Conservation (phyloP, 1,140 invertebrate genomes). For the Zaprionus nigranus region DNA sequence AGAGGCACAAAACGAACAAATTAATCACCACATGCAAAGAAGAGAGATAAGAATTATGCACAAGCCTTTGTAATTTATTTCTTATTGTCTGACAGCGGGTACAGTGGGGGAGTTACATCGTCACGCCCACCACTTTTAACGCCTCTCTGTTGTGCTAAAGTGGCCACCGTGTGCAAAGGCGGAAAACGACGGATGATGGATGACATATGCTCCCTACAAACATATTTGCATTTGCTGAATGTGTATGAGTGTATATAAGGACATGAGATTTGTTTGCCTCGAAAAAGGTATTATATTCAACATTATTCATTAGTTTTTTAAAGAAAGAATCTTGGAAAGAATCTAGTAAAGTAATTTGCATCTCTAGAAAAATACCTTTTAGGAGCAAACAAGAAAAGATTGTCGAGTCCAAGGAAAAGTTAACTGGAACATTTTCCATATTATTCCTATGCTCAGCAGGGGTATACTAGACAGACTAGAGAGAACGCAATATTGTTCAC, state of each 20-base stretch:
- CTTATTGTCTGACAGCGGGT: conserved; percentile 50
- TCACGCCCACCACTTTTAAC: conserved; percentile 32
- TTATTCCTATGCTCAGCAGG: no score
- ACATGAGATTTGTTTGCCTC: not conserved
- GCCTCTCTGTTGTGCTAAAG: conserved; percentile 46
- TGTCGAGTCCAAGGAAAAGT: no score
- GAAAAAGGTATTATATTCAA: not conserved
- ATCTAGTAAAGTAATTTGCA: not conserved
- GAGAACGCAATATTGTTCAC: no score
- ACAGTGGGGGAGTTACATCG: conserved; percentile 10
- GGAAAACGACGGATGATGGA: conserved; percentile 16
- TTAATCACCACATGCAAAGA: conserved; percentile 49
- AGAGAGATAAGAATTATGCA: conserved; percentile 72
- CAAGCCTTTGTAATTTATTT: conserved; percentile 78
- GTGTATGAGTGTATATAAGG: no score
- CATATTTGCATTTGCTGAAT: conserved; percentile 1
- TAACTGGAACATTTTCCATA: no score
- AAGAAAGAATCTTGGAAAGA: not conserved
- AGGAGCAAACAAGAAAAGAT: no score
- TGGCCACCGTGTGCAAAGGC: conserved; percentile 17
- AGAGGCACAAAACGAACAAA: conserved; percentile 33
- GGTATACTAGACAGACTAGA: no score
- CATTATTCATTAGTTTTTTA: not conserved
- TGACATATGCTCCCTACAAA: conserved; percentile 7
- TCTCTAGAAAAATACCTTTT: no score